Conservation (phyloP, 2,888 invertebrate species). For the Ormyrus labotus region DNA sequence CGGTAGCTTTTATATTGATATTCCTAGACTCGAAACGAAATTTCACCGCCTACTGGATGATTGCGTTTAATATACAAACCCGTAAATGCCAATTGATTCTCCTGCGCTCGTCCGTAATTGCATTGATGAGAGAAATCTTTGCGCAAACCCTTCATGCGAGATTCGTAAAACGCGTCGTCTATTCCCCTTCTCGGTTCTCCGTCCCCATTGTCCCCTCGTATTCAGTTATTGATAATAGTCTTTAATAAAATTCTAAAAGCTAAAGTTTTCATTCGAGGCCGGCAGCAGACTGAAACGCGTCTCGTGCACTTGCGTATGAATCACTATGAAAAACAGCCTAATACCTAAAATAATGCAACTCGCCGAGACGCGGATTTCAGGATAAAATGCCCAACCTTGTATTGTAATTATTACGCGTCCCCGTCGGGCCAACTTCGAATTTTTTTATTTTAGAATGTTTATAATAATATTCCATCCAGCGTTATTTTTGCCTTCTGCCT, state of each 20-base stretch:
- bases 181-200: slow-evolving; percentile 6
- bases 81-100: slow-evolving; percentile 46
- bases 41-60: slow-evolving; percentile 28
- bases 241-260: slow-evolving; percentile 49
- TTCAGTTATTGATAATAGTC: slow-evolving; percentile 27
- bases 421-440: background rate
- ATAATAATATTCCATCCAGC: background rate
- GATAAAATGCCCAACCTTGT: slow-evolving; percentile 30
- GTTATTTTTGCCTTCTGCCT: background rate
- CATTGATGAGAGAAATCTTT: slow-evolving; percentile 19
- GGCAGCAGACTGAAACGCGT: slow-evolving; percentile 46
- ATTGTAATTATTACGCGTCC: background rate
- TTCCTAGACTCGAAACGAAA: slow-evolving; percentile 32
- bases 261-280: slow-evolving; percentile 38
- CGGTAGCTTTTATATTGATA: slow-evolving; percentile 8
- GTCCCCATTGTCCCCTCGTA: background rate
- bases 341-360: slow-evolving; percentile 43
- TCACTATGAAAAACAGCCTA: slow-evolving; percentile 46
- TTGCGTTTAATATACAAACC: slow-evolving; percentile 45
- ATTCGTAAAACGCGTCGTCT: slow-evolving; percentile 27
- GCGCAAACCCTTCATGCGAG: slow-evolving; percentile 5
- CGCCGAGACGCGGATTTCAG: slow-evolving; percentile 37
- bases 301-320: slow-evolving; percentile 27
- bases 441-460: slow-evolving; percentile 41
- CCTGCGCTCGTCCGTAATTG: slow-evolving; percentile 9